phyloP scores from a whole-genome alignment of 2,888 invertebrate species.

The Hermaeophaga mercurialis region DNA sequence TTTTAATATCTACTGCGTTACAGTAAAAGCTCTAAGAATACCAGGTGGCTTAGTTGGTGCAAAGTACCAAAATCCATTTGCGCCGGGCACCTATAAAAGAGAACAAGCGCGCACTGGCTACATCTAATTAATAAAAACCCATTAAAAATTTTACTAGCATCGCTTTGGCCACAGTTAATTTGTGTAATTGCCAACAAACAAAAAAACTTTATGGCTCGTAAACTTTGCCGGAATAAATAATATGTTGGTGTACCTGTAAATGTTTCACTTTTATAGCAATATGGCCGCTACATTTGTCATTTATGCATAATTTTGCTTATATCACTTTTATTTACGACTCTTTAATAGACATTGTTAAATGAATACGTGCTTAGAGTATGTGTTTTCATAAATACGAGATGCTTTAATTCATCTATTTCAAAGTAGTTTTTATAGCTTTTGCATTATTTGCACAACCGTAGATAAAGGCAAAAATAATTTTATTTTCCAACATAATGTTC shows the following conservation, averaged over 20 bases:
- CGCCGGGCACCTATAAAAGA: conserved; percentile 35
- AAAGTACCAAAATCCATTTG: conserved; percentile 33
- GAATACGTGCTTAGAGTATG: conserved; percentile 43
- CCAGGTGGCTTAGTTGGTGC: too few relatives aligned
- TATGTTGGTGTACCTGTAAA: conserved; percentile 50
- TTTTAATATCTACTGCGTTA: too few relatives aligned
- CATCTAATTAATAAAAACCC: conserved; percentile 51
- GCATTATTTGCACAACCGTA: background rate
- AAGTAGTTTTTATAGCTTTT: conserved; percentile 5
- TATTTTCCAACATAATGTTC: too few relatives aligned
- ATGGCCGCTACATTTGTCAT: conserved; percentile 50
- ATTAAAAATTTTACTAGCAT: conserved; percentile 45
- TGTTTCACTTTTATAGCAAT: conserved; percentile 49
- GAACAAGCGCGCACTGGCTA: conserved; percentile 32
- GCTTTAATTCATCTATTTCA: conserved; percentile 3
- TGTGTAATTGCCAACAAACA: conserved; percentile 54
- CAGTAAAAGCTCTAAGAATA: too few relatives aligned
- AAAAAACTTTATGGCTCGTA: conserved; percentile 54
- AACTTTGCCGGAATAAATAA: conserved; percentile 54
- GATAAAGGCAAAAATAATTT: background rate
- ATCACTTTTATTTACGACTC: conserved; percentile 43
- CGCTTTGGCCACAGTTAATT: conserved; percentile 51
- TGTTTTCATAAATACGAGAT: conserved; percentile 31
- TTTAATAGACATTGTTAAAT: conserved; percentile 45
- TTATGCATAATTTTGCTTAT: conserved; percentile 47